phyloP scores from a whole-genome alignment of 2,888 invertebrate species.

The Luperina nickerlii region DNA sequence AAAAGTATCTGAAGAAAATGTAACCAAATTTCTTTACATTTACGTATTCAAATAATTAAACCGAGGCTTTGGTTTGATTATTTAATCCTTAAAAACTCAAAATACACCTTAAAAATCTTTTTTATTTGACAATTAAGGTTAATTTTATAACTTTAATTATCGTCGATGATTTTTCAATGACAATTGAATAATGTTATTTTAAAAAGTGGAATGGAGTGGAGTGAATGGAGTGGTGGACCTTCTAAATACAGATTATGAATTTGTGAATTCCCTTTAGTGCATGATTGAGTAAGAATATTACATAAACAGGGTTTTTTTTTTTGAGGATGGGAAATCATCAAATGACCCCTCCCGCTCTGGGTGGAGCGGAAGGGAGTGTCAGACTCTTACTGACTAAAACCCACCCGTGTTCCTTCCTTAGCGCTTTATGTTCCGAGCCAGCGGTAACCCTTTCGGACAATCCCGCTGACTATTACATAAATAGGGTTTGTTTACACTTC shows the following conservation, averaged over 20 bases:
- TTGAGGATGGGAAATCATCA: too few relatives aligned
- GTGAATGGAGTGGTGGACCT: too few relatives aligned
- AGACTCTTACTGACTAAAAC: too few relatives aligned
- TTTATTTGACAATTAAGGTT: background rate
- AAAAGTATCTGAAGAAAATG: background rate
- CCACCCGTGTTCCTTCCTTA: too few relatives aligned
- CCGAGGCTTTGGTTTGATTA: background rate
- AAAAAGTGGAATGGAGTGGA: too few relatives aligned
- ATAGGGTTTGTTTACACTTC: background rate
- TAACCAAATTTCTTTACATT: background rate
- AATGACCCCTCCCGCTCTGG: too few relatives aligned
- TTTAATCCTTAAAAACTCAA: too few relatives aligned
- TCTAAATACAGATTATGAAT: background rate
- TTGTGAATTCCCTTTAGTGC: background rate
- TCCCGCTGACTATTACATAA: background rate
- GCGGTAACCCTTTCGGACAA: too few relatives aligned
- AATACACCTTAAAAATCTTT: background rate
- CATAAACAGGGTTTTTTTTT: background rate
- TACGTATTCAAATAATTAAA: too few relatives aligned
- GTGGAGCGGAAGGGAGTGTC: too few relatives aligned
- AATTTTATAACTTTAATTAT: background rate
- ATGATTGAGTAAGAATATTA: background rate
- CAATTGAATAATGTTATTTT: background rate
- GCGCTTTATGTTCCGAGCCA: too few relatives aligned
- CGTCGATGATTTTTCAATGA: background rate